Conservation (phyloP, 2,888 invertebrate species). For the Eledona agricola region DNA sequence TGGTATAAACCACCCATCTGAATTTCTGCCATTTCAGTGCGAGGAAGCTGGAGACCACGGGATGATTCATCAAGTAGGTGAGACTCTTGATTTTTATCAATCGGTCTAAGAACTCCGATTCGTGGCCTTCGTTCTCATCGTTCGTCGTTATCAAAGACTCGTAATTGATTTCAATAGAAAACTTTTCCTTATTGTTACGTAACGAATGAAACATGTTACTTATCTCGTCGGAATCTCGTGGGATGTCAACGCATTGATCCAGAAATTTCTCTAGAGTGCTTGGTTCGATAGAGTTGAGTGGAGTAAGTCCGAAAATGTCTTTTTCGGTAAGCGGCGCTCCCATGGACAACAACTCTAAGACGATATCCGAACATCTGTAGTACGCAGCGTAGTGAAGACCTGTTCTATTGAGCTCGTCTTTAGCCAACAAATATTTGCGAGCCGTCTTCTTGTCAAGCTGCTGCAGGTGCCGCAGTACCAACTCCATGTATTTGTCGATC, state of each 20-base stretch:
- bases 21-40: conserved; percentile 22
- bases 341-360: conserved; percentile 9
- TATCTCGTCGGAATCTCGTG: conserved; percentile 10
- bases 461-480: conserved; percentile 6
- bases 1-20: conserved; percentile 8
- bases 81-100: conserved; percentile 24
- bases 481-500: conserved; percentile 19
- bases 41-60: conserved; percentile 25
- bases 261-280: conserved; percentile 16
- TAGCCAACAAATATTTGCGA: conserved; percentile 5
- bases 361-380: conserved; percentile 9
- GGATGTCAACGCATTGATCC: conserved; percentile 13
- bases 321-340: conserved; percentile 21
- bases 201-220: conserved; percentile 7
- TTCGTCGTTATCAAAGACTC: conserved; percentile 11
- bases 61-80: conserved; percentile 19
- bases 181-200: conserved; percentile 9
- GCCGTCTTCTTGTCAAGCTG: not conserved
- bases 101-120: conserved; percentile 24
- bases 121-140: conserved; percentile 2
- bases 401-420: conserved; percentile 21
- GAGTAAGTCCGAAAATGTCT: conserved; percentile 17
- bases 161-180: conserved; percentile 20
- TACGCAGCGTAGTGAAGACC: conserved; percentile 20
- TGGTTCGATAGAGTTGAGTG: conserved; percentile 18